Evolutionary conservation across 2,113 vertebrate species (phyloP).

Genomic region (Leucosticte australis): DNA sequence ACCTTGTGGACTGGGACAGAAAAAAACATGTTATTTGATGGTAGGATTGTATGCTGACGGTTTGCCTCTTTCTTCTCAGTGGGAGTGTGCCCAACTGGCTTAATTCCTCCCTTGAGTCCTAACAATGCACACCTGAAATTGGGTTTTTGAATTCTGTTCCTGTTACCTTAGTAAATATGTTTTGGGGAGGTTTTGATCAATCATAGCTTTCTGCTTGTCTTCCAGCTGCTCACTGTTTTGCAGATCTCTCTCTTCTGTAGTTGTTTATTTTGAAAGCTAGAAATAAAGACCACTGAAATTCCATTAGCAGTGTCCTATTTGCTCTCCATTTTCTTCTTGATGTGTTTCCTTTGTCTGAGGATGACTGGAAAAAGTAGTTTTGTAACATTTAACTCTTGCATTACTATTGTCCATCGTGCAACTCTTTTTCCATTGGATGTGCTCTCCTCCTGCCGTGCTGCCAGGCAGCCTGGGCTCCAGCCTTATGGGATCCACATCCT

Average conservation of each 20-base stretch:
- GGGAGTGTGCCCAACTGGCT: background rate
- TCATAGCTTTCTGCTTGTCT: background rate
- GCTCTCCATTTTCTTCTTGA: background rate
- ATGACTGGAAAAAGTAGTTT: background rate
- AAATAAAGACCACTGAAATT: background rate
- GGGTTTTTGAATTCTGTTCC: background rate
- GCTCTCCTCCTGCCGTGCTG: background rate
- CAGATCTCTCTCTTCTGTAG: background rate
- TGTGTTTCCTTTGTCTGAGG: background rate
- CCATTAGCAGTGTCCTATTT: background rate
- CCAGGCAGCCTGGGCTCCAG: background rate
- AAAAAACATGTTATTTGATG: background rate
- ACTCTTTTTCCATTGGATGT: fast-evolving
- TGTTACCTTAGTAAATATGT: background rate
- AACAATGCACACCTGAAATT: background rate
- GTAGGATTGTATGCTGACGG: background rate
- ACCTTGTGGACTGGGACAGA: background rate
- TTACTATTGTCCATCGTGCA: fast-evolving
- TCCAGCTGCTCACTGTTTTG: background rate
- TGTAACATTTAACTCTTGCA: background rate
- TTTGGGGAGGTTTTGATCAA: background rate
- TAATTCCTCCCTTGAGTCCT: background rate
- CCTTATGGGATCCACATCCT: background rate
- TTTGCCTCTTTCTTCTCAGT: background rate
- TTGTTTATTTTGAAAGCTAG: background rate